Percentiles rank a stretch among this genome's conserved stretches.
Evolutionary conservation across 92 coral and sea anemone genomes (phyloP).

Genomic region (Pocillopora grandis): DNA sequence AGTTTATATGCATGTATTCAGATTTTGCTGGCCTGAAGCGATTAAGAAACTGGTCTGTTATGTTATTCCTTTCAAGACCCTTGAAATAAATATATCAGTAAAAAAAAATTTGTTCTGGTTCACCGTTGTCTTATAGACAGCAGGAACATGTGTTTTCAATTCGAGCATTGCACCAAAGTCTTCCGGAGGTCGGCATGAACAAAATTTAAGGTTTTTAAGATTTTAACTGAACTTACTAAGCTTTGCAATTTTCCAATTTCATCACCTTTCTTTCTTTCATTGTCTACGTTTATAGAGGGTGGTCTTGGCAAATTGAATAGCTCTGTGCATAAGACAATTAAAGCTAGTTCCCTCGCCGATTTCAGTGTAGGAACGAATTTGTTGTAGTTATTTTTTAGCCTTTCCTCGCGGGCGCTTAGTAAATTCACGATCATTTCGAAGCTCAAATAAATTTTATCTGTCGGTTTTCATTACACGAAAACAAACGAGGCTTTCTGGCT

Average conservation of each 20-base stretch:
- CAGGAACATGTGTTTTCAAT: conserved; percentile 5
- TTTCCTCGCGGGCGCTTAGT: neutral
- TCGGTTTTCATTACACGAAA: neutral
- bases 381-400: neutral
- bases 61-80: neutral
- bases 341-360: neutral
- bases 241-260: conserved; percentile 1
- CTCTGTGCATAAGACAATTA: conserved; percentile 4
- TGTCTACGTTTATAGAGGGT: conserved; percentile 23
- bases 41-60: neutral
- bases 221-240: neutral
- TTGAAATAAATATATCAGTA: too few species aligned
- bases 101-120: neutral
- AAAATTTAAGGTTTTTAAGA: neutral
- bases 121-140: neutral
- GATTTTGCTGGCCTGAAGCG: neutral
- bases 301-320: conserved; percentile 10
- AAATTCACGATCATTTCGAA: neutral
- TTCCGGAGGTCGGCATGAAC: neutral
- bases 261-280: neutral
- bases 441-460: neutral
- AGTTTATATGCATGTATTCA: too few species aligned
- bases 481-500: neutral
- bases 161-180: neutral
- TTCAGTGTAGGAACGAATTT: neutral